A percentile compares a stretch with the other conserved stretches of the same genome.
Evolutionary conservation across 2,797 vertebrate species (phyloP).

Genomic region (Margarornis squamiger): DNA sequence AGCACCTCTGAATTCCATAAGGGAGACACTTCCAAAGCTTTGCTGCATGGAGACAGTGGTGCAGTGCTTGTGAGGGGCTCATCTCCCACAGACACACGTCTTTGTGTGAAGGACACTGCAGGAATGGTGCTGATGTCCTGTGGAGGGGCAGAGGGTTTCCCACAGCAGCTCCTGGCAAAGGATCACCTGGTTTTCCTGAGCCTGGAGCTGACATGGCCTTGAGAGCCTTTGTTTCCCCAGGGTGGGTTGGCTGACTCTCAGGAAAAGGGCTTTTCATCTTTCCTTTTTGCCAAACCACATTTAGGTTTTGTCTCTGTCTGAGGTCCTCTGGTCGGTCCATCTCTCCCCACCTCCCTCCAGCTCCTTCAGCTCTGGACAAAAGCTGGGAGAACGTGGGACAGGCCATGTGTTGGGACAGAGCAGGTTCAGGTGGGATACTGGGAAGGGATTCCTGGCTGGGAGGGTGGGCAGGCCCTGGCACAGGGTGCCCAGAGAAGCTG

Average conservation of each 20-base stretch:
- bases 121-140: not conserved
- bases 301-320: not conserved
- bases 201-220: accelerated
- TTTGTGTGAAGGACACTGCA: not conserved
- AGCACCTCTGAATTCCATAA: not conserved
- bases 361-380: not conserved
- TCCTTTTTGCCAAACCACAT: not conserved
- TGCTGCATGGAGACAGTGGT: not conserved
- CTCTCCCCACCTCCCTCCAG: not conserved
- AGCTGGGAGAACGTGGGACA: not conserved
- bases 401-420: not conserved
- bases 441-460: not conserved
- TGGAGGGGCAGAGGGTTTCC: not conserved
- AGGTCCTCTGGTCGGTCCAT: accelerated
- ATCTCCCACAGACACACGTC: not conserved
- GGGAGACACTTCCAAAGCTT: not conserved
- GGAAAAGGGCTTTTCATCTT: not conserved
- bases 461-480: not conserved
- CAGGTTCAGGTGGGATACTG: not conserved
- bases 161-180: not conserved
- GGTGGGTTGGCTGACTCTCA: too few species aligned
- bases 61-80: not conserved
- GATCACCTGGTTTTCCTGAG: not conserved
- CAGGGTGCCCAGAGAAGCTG: not conserved
- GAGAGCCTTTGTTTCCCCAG: not conserved